Percentiles rank a stretch among this genome's conserved stretches.
phyloP scores from a whole-genome alignment of 35 echinoderm and acorn worm genomes.

The Ophioderma brevispina region DNA sequence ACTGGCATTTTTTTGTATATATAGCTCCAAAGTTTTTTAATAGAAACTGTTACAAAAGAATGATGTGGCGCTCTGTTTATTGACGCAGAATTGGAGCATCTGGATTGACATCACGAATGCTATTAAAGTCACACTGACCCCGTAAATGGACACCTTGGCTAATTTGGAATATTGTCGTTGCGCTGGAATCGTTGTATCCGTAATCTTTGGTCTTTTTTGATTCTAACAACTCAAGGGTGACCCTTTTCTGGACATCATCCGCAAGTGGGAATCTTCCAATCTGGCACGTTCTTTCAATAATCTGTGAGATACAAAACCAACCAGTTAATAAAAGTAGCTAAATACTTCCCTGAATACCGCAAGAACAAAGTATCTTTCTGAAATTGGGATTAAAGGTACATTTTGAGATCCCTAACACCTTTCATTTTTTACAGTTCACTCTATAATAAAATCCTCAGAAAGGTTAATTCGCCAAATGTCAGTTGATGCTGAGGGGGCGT shows the following conservation, averaged over 20 bases:
- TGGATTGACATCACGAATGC: background rate
- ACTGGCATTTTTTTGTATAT: background rate
- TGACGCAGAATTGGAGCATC: too few species aligned
- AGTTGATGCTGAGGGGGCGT: too few species aligned
- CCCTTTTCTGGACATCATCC: conserved; percentile 11
- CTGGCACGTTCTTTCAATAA: background rate
- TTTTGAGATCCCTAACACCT: too few species aligned
- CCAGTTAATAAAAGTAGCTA: too few species aligned
- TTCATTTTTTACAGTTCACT: too few species aligned
- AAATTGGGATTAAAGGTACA: too few species aligned
- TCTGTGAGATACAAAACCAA: background rate
- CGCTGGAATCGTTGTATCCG: background rate
- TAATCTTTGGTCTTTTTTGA: background rate
- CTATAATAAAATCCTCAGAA: too few species aligned
- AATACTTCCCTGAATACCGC: too few species aligned
- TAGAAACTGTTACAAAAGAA: background rate
- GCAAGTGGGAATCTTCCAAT: background rate
- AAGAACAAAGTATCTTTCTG: too few species aligned
- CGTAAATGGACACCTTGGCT: background rate
- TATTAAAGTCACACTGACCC: background rate
- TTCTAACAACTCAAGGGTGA: background rate
- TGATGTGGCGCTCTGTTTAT: background rate
- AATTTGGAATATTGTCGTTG: background rate
- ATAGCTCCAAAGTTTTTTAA: background rate
- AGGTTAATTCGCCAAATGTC: too few species aligned